Evolutionary conservation across 2,113 vertebrate species (phyloP).

Genomic region (Brienomyrus longianalis): DNA sequence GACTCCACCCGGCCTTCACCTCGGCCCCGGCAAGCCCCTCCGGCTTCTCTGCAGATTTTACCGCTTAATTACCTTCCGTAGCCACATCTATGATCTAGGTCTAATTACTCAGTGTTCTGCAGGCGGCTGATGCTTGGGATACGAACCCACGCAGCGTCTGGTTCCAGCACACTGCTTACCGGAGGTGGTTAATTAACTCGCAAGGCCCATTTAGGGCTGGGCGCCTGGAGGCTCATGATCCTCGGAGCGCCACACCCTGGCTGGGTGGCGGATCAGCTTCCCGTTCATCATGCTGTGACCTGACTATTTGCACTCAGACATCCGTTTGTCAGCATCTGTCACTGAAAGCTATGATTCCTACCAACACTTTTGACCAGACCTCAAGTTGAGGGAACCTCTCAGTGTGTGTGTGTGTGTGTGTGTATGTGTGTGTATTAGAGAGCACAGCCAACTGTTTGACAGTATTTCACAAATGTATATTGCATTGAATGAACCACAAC

Average conservation of each 20-base stretch:
- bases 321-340: slow-evolving; percentile 58
- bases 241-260: background rate
- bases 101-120: slow-evolving; percentile 29
- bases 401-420: background rate
- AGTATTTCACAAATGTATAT: background rate
- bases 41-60: slow-evolving; percentile 22
- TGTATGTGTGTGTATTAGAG: background rate
- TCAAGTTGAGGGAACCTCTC: slow-evolving; percentile 45
- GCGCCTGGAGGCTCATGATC: background rate
- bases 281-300: slow-evolving; percentile 58
- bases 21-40: slow-evolving; percentile 13
- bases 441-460: background rate
- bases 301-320: slow-evolving; percentile 26
- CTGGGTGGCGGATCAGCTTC: slow-evolving; percentile 31
- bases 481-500: background rate
- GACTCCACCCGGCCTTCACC: slow-evolving; percentile 18
- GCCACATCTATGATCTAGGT: background rate
- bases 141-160: background rate
- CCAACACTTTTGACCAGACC: slow-evolving; percentile 59
- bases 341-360: slow-evolving; percentile 65
- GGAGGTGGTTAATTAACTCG: slow-evolving; percentile 9
- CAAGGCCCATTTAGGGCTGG: background rate
- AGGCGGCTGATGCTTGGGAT: background rate
- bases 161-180: background rate
- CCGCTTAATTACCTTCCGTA: slow-evolving; percentile 9